These are phyloP conservation scores for Nycticorax nycticorax DNA, from an alignment of 2,113 vertebrate genomes.

Conservation along the genomic window DNA sequence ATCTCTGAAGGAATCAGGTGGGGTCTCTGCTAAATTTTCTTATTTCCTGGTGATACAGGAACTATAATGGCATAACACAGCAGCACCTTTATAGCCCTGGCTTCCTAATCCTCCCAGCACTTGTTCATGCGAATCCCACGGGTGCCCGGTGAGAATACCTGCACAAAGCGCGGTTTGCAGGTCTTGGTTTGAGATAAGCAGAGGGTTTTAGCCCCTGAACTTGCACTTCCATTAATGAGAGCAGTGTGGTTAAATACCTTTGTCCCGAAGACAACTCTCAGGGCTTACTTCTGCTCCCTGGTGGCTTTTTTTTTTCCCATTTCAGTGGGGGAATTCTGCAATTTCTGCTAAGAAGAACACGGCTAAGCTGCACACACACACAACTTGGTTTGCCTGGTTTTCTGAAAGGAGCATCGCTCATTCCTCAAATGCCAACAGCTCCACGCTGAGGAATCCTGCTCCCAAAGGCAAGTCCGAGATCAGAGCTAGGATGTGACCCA, in stretches of 20 bases:
- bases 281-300: not conserved
- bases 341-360: not conserved
- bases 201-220: not conserved
- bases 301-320: not conserved
- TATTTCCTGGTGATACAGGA: not conserved
- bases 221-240: not conserved
- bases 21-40: not conserved
- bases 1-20: not conserved
- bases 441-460: conserved; percentile 7
- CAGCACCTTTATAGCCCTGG: not conserved
- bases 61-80: accelerated
- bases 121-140: not conserved
- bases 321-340: not conserved
- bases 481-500: conserved; percentile 39
- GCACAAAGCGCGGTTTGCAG: not conserved
- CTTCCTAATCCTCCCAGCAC: not conserved
- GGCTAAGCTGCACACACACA: not conserved
- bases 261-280: not conserved
- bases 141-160: not conserved
- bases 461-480: conserved; percentile 6
- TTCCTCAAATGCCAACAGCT: conserved; percentile 48
- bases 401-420: not conserved
- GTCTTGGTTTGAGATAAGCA: not conserved
- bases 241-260: not conserved
- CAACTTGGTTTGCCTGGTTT: not conserved